Conservation (phyloP, 2,113 vertebrate genomes). For the Trinectes maculatus region DNA sequence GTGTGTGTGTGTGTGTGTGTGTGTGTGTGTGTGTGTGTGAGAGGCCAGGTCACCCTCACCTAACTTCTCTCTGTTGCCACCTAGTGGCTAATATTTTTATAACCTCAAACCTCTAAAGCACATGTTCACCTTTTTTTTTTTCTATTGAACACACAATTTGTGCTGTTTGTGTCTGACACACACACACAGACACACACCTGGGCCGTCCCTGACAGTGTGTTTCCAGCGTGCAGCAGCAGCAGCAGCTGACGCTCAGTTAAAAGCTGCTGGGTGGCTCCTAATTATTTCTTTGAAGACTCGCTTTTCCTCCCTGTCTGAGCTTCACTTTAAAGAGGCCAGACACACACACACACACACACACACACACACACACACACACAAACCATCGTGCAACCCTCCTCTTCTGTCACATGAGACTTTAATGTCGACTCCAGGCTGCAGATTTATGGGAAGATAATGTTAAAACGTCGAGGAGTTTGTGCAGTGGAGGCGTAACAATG, state of each 20-base stretch:
- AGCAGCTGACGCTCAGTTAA: slow-evolving; percentile 57
- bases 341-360: slow-evolving; percentile 36
- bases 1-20: slow-evolving; percentile 24
- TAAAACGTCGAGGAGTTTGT: not conserved
- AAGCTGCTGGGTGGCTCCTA: slow-evolving; percentile 71
- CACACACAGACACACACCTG: slow-evolving; percentile 13
- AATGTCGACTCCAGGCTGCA: slow-evolving; percentile 46
- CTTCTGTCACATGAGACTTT: slow-evolving; percentile 51
- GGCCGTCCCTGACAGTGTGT: slow-evolving; percentile 49
- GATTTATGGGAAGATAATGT: slow-evolving; percentile 48
- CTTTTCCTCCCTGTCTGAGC: slow-evolving; percentile 72
- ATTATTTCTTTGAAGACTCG: slow-evolving; percentile 75
- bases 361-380: slow-evolving; percentile 27
- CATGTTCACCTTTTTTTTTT: not conserved
- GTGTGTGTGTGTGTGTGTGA: slow-evolving; percentile 9
- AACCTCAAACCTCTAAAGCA: not conserved
- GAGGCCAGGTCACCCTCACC: slow-evolving; percentile 16
- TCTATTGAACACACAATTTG: not conserved
- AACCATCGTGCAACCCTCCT: slow-evolving; percentile 35
- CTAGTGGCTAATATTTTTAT: slow-evolving; percentile 68
- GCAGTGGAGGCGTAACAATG: no score
- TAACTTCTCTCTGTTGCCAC: slow-evolving; percentile 73
- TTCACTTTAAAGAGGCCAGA: slow-evolving; percentile 67
- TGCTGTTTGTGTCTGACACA: not conserved
- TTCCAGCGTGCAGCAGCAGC: slow-evolving; percentile 51